phyloP scores from a whole-genome alignment of 2,888 invertebrate genomes.

The Euzetes globulus region DNA sequence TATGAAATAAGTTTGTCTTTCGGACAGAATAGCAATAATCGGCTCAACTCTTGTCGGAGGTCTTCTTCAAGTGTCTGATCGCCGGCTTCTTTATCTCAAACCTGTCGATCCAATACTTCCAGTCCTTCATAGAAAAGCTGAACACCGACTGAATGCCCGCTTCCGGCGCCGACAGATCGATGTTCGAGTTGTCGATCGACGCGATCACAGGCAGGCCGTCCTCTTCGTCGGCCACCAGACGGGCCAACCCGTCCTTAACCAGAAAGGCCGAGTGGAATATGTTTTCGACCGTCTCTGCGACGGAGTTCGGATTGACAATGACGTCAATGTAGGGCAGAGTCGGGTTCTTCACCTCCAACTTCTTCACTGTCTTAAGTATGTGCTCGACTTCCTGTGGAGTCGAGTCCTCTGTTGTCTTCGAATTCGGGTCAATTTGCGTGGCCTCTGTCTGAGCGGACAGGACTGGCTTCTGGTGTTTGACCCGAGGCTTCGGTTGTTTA shows the following conservation, averaged over 20 bases:
- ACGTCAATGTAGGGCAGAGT: slow-evolving; percentile 7
- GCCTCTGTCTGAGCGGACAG: not conserved
- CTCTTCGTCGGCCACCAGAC: not conserved
- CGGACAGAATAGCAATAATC: too few species aligned
- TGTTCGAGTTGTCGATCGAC: not conserved
- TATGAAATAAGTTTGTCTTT: not conserved
- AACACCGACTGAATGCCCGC: not conserved
- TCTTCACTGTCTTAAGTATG: not conserved
- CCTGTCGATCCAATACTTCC: slow-evolving; percentile 1
- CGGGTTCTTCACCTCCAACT: not conserved
- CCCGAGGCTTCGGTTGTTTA: not conserved
- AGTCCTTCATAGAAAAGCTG: slow-evolving; percentile 9
- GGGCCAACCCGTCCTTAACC: slow-evolving; percentile 5
- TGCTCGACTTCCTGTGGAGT: slow-evolving; percentile 15
- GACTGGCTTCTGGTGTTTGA: not conserved
- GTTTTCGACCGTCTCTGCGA: slow-evolving; percentile 13
- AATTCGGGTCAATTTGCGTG: not conserved
- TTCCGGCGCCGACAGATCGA: not conserved
- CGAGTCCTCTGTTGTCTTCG: not conserved
- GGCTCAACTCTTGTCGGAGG: not conserved
- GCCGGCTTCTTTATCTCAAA: slow-evolving; percentile 12
- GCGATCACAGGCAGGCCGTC: not conserved
- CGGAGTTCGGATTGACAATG: slow-evolving; percentile 2
- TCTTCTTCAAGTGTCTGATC: slow-evolving; percentile 16
- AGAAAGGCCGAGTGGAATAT: slow-evolving; percentile 23